Percentiles rank a stretch among this genome's conserved stretches.
Evolutionary conservation across 2,888 invertebrate species (phyloP).

Genomic region (Helicoverpa assulta): DNA sequence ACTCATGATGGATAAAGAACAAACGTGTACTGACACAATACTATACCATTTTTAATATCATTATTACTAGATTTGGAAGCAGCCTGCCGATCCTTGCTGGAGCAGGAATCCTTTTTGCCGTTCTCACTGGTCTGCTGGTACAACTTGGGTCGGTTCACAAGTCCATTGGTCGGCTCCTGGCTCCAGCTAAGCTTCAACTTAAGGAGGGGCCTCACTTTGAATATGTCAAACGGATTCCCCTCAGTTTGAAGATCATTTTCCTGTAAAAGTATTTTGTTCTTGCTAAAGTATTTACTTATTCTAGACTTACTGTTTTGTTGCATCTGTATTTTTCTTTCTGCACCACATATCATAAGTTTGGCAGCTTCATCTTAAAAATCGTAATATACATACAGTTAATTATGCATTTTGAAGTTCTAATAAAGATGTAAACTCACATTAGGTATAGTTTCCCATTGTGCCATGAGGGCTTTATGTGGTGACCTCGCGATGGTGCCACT

Average conservation of each 20-base stretch:
- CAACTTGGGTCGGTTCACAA: constrained; percentile 92
- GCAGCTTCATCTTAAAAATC: not conserved
- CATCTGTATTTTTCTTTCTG: no score
- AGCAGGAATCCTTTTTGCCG: constrained; percentile 79
- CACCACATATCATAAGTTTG: not conserved
- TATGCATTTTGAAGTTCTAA: not conserved
- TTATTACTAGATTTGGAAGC: constrained; percentile 74
- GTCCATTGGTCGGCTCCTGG: constrained; percentile 92
- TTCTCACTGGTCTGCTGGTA: constrained; percentile 84
- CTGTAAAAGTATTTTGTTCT: constrained; percentile 67
- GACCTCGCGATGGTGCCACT: constrained; percentile 84
- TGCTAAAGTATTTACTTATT: not conserved
- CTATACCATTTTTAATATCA: constrained; percentile 81
- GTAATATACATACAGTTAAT: not conserved
- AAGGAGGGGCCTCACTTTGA: constrained; percentile 94
- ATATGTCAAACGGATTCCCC: constrained; percentile 93
- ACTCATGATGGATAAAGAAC: not conserved
- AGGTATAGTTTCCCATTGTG: constrained; percentile 91
- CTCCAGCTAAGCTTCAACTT: constrained; percentile 97
- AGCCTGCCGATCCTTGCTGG: constrained; percentile 77
- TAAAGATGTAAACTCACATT: constrained; percentile 81
- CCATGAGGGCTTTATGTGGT: constrained; percentile 87
- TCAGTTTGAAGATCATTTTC: constrained; percentile 83
- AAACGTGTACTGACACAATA: constrained; percentile 34
- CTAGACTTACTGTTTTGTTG: not conserved